Evolutionary conservation across 2,113 vertebrate genomes (phyloP), one percentile per base, ranked within the genome.

Genomic region (Caranx melampygus): DNA sequence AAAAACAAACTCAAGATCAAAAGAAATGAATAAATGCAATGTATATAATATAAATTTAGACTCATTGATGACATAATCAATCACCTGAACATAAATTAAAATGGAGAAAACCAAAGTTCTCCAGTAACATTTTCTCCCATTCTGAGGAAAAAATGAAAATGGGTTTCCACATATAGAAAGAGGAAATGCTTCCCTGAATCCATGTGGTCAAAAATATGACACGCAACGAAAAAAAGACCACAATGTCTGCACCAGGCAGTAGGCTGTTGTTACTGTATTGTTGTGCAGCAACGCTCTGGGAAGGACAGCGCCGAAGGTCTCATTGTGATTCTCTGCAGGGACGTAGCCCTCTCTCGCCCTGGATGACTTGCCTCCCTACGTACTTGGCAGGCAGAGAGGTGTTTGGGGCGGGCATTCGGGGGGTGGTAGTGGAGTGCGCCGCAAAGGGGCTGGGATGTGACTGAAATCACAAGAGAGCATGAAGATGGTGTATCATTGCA

Each of bases 251-350:
- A 64, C 68, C 20, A 66, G 47, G 37, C 34, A 59, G 72, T 57
- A 66, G 52, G 58, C 34, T 75, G 44, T 47, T 81, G 75, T 78
- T 72, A 87, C 85, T 88, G 79, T 86, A 88, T 72, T 83, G 78
- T 79, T 67, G 69, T 77, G 72, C 76, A 82, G 87, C 35, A 63
- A 40, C 60, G 57, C 55, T 82, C 62, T 59, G 67, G 71, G 75
- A 90, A 90, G 87, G 81, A 88, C 86, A 74, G 72, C 21, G 26
- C 33, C 35, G 54, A 91, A 84, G 73, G 87, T 87, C 91, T 92
- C 87, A 93, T 95, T 94, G 91, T 90, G 87, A 94, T 94, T 95
- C 92, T 90, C 92, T 82, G 90, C 92, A 92, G 90, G 70, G 67
- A 87, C 86, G 51, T 45, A 83, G 86, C 74, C 80, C 88, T 88